Conservation (phyloP, 1,140 invertebrate species). For the Choristoneura fumiferana region DNA sequence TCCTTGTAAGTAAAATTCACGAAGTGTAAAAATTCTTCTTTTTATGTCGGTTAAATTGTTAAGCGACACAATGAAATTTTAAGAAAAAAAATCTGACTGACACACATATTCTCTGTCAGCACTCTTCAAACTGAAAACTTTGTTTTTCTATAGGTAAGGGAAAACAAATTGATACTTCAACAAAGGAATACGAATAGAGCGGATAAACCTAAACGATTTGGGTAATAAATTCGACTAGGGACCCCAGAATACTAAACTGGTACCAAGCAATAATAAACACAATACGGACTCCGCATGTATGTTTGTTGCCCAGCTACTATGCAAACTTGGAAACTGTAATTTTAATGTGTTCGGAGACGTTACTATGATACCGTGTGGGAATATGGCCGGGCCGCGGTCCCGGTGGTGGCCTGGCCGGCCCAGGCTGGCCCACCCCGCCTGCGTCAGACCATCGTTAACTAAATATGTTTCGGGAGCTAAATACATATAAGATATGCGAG, state of each 20-base stretch:
- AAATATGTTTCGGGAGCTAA: neutral
- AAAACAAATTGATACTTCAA: too few relatives aligned
- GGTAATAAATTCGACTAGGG: constrained; percentile 71
- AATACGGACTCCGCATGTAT: constrained; percentile 56
- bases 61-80: too few relatives aligned
- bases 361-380: constrained; percentile 50
- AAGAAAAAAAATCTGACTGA: too few relatives aligned
- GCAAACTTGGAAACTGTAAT: constrained; percentile 71
- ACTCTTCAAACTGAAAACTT: too few relatives aligned
- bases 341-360: constrained; percentile 69
- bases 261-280: constrained; percentile 69
- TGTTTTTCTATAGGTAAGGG: too few relatives aligned
- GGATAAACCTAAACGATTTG: constrained; percentile 35
- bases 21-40: too few relatives aligned
- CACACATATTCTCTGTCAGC: too few relatives aligned
- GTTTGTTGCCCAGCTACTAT: constrained; percentile 58
- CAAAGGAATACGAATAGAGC: neutral
- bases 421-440: neutral
- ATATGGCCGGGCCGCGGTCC: constrained; percentile 35
- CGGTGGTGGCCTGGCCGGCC: constrained; percentile 23
- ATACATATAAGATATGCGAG: neutral
- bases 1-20: too few relatives aligned
- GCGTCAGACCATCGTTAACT: neutral
- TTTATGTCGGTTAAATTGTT: too few relatives aligned
- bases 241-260: constrained; percentile 44